These are phyloP conservation scores for Lasioglossum marginatum DNA, from an alignment of 2,888 invertebrate species.

Conservation along the genomic window DNA sequence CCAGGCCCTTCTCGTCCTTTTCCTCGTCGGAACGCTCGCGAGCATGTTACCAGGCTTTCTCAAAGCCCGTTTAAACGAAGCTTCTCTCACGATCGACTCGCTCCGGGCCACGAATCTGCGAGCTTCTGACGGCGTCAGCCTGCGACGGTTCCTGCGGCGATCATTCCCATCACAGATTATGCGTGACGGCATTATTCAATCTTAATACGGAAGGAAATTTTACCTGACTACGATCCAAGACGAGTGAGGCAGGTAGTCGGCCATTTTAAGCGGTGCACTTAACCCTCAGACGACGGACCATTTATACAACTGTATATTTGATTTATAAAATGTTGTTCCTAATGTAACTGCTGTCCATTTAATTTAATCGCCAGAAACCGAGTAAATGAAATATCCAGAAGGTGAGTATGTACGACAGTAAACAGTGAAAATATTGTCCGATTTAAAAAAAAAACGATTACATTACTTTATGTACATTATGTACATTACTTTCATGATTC, in stretches of 20 bases:
- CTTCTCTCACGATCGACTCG: conserved; percentile 34
- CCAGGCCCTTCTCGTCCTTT: conserved; percentile 28
- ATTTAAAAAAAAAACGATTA: too few relatives aligned
- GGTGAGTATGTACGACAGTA: too few relatives aligned
- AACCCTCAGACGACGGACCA: too few relatives aligned
- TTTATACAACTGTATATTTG: too few relatives aligned
- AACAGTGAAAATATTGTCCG: too few relatives aligned
- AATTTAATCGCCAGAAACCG: too few relatives aligned
- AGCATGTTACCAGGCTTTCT: conserved; percentile 69
- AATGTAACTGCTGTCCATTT: too few relatives aligned
- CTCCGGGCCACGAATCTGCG: neutral
- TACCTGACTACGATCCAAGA: neutral
- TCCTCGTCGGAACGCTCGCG: conserved; percentile 29
- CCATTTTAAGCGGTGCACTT: neutral
- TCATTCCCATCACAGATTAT: neutral
- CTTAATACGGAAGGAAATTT: neutral
- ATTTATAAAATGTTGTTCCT: too few relatives aligned
- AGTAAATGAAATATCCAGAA: too few relatives aligned
- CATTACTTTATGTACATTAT: too few relatives aligned
- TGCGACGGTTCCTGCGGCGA: neutral
- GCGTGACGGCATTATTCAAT: neutral
- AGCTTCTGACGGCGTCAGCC: neutral
- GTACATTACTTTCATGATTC: too few relatives aligned
- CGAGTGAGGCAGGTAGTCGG: neutral
- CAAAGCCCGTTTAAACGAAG: conserved; percentile 72